phyloP scores from a whole-genome alignment of 2,797 vertebrate species.

The Centropyge bicolor region DNA sequence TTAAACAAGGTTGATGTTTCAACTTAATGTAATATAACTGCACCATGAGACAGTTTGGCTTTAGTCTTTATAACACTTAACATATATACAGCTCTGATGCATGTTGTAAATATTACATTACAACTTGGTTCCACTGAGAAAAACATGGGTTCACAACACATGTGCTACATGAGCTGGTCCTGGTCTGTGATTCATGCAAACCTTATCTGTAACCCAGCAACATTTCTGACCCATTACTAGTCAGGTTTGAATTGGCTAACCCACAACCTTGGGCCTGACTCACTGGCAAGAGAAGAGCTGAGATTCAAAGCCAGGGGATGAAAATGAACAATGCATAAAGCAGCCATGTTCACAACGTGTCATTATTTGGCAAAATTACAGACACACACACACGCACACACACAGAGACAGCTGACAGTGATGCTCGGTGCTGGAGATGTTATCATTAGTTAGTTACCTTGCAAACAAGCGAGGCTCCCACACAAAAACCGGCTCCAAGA shows the following conservation, averaged over 20 bases:
- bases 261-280: constrained; percentile 46
- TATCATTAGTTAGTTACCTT: constrained; percentile 75
- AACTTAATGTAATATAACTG: not conserved
- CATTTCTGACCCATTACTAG: constrained; percentile 55
- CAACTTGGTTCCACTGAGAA: not conserved
- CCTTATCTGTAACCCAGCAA: constrained; percentile 17
- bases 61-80: not conserved
- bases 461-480: constrained; percentile 57
- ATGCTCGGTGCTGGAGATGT: constrained; percentile 48
- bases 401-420: constrained; percentile 38
- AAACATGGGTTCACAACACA: constrained; percentile 1
- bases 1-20: not conserved
- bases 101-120: constrained; percentile 19
- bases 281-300: constrained; percentile 41
- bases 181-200: constrained; percentile 52
- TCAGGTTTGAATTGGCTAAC: constrained; percentile 43
- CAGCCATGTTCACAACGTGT: constrained; percentile 38
- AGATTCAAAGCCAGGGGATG: constrained; percentile 17
- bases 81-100: not conserved
- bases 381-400: constrained; percentile 18
- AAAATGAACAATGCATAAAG: constrained; percentile 15
- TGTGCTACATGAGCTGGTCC: constrained; percentile 20
- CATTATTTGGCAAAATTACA: constrained; percentile 31
- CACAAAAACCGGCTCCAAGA: constrained; percentile 46
- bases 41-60: not conserved